Conservation (phyloP, 1,140 invertebrate genomes). For the Zophobas atratus region DNA sequence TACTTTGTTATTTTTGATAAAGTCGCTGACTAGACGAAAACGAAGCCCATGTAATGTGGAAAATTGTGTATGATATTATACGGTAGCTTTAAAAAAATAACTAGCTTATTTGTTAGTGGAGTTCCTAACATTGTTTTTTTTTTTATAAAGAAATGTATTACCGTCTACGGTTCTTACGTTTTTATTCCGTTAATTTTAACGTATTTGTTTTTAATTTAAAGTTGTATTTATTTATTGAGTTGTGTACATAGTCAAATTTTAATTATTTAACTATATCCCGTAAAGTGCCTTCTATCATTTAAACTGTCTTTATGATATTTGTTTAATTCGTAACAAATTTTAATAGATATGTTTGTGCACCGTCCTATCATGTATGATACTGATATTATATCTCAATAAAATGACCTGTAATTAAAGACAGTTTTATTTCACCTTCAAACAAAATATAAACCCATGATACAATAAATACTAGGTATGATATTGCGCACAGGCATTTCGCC, state of each 20-base stretch:
- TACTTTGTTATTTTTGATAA: slow-evolving; percentile 16
- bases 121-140: slow-evolving; percentile 43
- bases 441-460: too few relatives aligned
- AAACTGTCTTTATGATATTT: too few relatives aligned
- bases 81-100: slow-evolving; percentile 46
- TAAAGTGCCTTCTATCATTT: too few relatives aligned
- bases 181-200: slow-evolving; percentile 34
- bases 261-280: neutral
- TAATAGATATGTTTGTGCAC: too few relatives aligned
- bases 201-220: slow-evolving; percentile 28
- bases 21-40: slow-evolving; percentile 3
- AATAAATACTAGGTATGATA: too few relatives aligned
- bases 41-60: slow-evolving; percentile 28
- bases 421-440: too few relatives aligned
- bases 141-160: slow-evolving; percentile 18
- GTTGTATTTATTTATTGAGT: slow-evolving; percentile 41
- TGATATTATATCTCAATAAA: too few relatives aligned
- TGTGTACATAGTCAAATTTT: slow-evolving; percentile 33
- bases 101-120: slow-evolving; percentile 47
- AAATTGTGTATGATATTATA: slow-evolving; percentile 43
- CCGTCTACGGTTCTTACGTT: slow-evolving; percentile 5
- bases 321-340: too few relatives aligned
- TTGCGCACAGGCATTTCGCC: too few relatives aligned
- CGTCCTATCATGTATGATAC: too few relatives aligned
- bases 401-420: too few relatives aligned